phyloP scores from a whole-genome alignment of 1,140 invertebrate species.

The Berghia stephanieae region DNA sequence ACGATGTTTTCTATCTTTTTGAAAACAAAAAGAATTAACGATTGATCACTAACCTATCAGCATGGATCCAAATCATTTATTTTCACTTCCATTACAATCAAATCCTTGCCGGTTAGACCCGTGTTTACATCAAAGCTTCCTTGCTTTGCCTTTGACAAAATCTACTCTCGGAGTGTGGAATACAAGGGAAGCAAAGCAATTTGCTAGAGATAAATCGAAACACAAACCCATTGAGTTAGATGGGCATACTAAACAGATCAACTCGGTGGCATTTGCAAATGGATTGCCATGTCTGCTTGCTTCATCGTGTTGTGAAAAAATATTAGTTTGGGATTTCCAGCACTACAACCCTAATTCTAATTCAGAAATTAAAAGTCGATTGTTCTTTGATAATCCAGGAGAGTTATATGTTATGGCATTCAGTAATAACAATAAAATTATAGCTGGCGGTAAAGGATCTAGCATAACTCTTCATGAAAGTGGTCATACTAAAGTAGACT shows the following conservation, averaged over 20 bases:
- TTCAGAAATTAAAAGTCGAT: slow-evolving; percentile 35
- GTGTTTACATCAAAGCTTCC: slow-evolving; percentile 26
- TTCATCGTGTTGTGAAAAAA: slow-evolving; percentile 46
- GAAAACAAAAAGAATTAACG: too few species aligned
- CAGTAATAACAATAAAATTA: slow-evolving; percentile 37
- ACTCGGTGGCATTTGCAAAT: slow-evolving; percentile 39
- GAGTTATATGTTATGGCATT: slow-evolving; percentile 37
- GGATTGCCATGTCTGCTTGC: slow-evolving; percentile 36
- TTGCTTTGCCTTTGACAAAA: slow-evolving; percentile 41
- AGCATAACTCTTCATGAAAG: slow-evolving; percentile 37
- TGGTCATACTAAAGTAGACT: slow-evolving; percentile 31
- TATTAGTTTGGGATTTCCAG: slow-evolving; percentile 49
- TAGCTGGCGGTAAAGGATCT: slow-evolving; percentile 43
- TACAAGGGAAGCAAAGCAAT: slow-evolving; percentile 18
- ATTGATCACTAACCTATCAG: too few species aligned
- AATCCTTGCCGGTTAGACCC: slow-evolving; percentile 33
- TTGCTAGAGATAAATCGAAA: background rate
- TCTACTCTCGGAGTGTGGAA: slow-evolving; percentile 42
- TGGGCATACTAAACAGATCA: slow-evolving; percentile 39
- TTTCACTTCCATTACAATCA: slow-evolving; percentile 19
- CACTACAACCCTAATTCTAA: slow-evolving; percentile 14
- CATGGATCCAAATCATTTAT: slow-evolving; percentile 8
- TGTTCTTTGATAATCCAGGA: slow-evolving; percentile 35
- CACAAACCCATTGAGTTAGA: slow-evolving; percentile 37
- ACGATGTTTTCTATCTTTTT: too few species aligned